Evolutionary conservation across 2,797 vertebrate species (phyloP).

Genomic region (Sylvilagus floridanus): DNA sequence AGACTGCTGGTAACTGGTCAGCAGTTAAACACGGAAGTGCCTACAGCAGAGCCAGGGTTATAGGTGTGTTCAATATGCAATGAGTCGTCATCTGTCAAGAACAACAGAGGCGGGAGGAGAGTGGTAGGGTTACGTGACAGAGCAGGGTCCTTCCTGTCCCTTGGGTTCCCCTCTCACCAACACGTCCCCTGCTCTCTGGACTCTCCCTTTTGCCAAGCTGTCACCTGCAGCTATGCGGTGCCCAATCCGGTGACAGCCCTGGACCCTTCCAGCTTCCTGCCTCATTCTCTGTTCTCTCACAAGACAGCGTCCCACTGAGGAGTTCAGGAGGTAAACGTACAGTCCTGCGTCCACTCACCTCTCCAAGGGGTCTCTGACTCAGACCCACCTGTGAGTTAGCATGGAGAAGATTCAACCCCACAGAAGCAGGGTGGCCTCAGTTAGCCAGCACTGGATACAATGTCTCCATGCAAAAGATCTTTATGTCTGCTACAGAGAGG

Average conservation of each 20-base stretch:
- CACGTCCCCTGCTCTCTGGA: fast-evolving
- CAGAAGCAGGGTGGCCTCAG: neutral
- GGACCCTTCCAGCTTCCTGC: neutral
- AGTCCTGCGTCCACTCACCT: neutral
- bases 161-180: neutral
- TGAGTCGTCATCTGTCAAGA: neutral
- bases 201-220: neutral
- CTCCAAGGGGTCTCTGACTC: neutral
- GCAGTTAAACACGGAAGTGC: neutral
- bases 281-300: neutral
- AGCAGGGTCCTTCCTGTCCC: neutral
- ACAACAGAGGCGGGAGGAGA: neutral
- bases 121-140: neutral
- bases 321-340: neutral
- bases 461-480: neutral
- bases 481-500: neutral
- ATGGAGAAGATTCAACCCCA: neutral
- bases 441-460: neutral
- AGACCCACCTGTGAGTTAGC: neutral
- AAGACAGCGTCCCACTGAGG: neutral
- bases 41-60: neutral
- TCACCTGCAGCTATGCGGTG: no score
- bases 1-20: neutral
- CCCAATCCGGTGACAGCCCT: neutral
- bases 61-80: neutral